Base-by-base conservation (phyloP, 2,888 invertebrate genomes). In the Hypolimnas misippus region DNA sequence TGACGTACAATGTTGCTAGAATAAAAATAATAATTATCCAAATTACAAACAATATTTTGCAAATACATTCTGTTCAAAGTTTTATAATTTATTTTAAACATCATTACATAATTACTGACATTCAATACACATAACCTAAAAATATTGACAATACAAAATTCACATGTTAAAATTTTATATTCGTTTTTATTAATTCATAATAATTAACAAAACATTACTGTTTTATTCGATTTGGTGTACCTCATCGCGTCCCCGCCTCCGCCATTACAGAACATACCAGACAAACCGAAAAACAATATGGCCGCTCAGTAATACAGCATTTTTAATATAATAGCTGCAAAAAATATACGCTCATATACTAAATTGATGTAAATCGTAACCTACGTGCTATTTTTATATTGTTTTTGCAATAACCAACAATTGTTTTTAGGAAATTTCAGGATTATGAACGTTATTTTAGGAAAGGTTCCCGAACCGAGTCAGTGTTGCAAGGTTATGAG, bases 241-340 rank as follows among this genome's bases (percentile, higher is more conserved):
- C 59, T 64, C 68, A 74, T 70, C n/a, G 1, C 14, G 70, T 70
- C 80, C 81, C 78, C 75, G 76, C 79, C 80, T 64, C 67, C 59
- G 67, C 73, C 75, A 76, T 68, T 71, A 73, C 66, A 70, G 68
- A 70, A 56, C 55, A 63, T 77, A 73, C 72, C 70, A 78, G 83
- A 81, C 12, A 53, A 67, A 65, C 51, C 74, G 73, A 79, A 78
- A 79, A 78, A 77, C 76, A 75, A 75, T 87, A 91, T 91, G 90
- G 90, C 90, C 87, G 85, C 76, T 78, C 76, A 70, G 73, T 78
- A 73, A 76, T 75, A 78, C 77, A 82, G 81, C 78, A 81, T 62
- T 49, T 49, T 73, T 79, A 81, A 82, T 76, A 71, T 82, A 81
- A 82, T 73, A 81, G 78, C 77, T 84, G 90, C 89, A 90, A 89